Percentiles rank a stretch among this genome's conserved stretches.
Conservation (phyloP, 2,888 invertebrate species). For the Mythimna ferrago region DNA sequence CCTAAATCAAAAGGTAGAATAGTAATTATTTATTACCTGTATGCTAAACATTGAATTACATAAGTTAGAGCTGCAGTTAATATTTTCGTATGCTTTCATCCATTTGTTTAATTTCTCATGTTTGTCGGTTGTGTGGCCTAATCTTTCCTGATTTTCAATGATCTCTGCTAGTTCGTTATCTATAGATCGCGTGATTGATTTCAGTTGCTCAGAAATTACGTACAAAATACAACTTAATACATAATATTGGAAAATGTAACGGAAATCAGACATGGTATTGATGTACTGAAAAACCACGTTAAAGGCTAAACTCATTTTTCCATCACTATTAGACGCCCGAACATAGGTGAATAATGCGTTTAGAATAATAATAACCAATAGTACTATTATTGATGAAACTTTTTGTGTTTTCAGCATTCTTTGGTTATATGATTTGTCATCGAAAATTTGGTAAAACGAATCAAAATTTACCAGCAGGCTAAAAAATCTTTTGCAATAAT, state of each 20-base stretch:
- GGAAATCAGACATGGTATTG: slow-evolving; percentile 56
- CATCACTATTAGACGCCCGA: neutral
- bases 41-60: slow-evolving; percentile 67
- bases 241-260: slow-evolving; percentile 66
- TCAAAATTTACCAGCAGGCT: slow-evolving; percentile 51
- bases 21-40: slow-evolving; percentile 61
- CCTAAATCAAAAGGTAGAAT: too few species aligned
- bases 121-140: neutral
- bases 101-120: slow-evolving; percentile 64
- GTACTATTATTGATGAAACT: slow-evolving; percentile 7
- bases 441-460: slow-evolving; percentile 26
- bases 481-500: slow-evolving; percentile 45
- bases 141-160: neutral
- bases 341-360: slow-evolving; percentile 3
- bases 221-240: slow-evolving; percentile 60
- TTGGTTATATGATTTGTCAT: slow-evolving; percentile 30
- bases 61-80: slow-evolving; percentile 64
- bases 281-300: slow-evolving; percentile 25
- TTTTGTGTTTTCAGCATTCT: slow-evolving; percentile 46
- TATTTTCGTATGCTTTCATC: slow-evolving; percentile 66
- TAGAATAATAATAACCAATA: slow-evolving; percentile 9
- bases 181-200: slow-evolving; percentile 60
- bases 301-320: neutral
- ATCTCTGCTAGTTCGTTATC: slow-evolving; percentile 35
- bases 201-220: slow-evolving; percentile 68